A percentile compares a stretch with the other conserved stretches of the same genome.
These are phyloP conservation scores for Pristionchus exspectatus DNA, from an alignment of 2,888 invertebrate genomes.

Conservation along the genomic window DNA sequence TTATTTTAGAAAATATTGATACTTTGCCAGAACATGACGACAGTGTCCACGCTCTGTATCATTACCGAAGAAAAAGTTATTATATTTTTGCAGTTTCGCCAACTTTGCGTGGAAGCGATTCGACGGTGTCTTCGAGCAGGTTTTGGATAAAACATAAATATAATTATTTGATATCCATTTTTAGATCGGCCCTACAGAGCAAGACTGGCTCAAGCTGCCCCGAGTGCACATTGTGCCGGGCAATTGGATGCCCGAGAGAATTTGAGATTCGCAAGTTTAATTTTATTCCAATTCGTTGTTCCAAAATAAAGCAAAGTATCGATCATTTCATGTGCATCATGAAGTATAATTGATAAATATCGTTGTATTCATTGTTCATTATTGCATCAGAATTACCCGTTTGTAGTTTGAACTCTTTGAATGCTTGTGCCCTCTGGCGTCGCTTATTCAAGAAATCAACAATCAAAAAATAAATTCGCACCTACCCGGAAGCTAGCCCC, in stretches of 20 bases:
- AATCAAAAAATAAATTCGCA: too few species aligned
- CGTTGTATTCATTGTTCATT: too few species aligned
- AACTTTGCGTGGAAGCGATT: neutral
- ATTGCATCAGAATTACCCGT: neutral
- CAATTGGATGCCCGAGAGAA: neutral
- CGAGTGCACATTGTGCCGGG: neutral
- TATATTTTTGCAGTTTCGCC: neutral
- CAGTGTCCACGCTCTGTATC: too few species aligned
- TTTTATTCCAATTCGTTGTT: too few species aligned
- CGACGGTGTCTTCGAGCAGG: neutral
- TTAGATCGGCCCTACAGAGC: neutral
- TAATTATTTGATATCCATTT: too few species aligned
- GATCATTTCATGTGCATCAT: too few species aligned
- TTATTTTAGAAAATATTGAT: neutral
- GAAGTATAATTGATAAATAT: too few species aligned
- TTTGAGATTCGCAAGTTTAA: neutral
- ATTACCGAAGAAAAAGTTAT: too few species aligned
- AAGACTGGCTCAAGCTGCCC: neutral
- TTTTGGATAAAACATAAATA: too few species aligned
- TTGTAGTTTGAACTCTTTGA: neutral
- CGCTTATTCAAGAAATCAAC: neutral
- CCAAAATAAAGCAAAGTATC: too few species aligned
- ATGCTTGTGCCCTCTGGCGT: neutral
- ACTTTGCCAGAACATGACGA: too few species aligned
- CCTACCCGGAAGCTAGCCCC: too few species aligned